Evolutionary conservation across 2,797 vertebrate species (phyloP).

Genomic region (Babyrousa celebensis): DNA sequence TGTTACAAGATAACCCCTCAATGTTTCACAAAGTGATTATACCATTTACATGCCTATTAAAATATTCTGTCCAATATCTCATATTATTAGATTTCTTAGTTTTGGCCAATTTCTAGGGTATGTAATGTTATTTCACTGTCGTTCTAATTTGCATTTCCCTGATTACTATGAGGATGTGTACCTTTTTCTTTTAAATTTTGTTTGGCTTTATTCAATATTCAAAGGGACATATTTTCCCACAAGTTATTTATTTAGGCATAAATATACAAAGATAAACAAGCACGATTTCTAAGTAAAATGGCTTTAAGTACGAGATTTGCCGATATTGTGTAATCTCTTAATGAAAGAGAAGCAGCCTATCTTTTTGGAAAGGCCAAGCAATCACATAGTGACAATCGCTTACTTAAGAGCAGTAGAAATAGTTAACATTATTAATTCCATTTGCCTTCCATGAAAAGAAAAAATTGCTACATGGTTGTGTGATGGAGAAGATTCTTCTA

Average conservation of each 20-base stretch:
- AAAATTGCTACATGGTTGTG: not conserved
- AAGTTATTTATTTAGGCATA: conserved; percentile 44
- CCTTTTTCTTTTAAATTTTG: conserved; percentile 46
- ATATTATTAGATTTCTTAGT: conserved; percentile 17
- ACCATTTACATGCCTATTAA: not conserved
- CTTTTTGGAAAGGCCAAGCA: conserved; percentile 28
- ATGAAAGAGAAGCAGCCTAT: not conserved
- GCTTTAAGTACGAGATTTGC: not conserved
- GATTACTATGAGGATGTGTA: not conserved
- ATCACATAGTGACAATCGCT: not conserved
- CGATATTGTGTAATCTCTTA: not conserved
- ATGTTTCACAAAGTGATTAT: not conserved
- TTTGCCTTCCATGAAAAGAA: not conserved
- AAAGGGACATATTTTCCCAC: conserved; percentile 53
- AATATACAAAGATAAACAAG: conserved; percentile 35
- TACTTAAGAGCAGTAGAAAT: conserved; percentile 46
- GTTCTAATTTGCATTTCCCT: conserved; percentile 19
- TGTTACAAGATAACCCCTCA: not conserved
- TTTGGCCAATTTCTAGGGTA: not conserved
- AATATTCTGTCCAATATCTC: not conserved
- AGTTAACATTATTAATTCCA: not conserved
- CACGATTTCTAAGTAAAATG: not conserved
- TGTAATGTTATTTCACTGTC: not conserved
- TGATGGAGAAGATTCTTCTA: not conserved
- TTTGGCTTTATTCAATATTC: conserved; percentile 66